Percentiles rank a stretch among this genome's conserved stretches.
Conservation (phyloP, 1,140 invertebrate genomes). For the Drosophila tsacasi region DNA sequence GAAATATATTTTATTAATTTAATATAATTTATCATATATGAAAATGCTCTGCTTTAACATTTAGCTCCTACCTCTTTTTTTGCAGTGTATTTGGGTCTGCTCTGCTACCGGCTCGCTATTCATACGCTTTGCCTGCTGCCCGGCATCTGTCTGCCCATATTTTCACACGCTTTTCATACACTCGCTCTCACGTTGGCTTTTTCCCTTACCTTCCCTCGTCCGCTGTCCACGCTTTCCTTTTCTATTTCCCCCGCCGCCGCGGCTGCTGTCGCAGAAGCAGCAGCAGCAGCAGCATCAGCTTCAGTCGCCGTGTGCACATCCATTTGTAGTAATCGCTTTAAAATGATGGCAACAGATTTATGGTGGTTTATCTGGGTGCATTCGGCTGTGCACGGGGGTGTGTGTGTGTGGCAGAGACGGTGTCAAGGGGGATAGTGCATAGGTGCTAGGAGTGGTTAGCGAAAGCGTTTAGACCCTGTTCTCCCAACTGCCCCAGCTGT, state of each 20-base stretch:
- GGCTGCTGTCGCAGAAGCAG: too few relatives aligned
- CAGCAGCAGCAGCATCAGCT: constrained; percentile 28
- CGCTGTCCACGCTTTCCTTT: neutral
- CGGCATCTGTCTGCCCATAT: constrained; percentile 39
- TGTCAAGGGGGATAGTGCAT: constrained; percentile 21
- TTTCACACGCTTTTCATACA: constrained; percentile 69
- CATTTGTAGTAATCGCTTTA: constrained; percentile 84
- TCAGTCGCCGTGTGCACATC: constrained; percentile 75
- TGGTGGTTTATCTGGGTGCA: constrained; percentile 83
- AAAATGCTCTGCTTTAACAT: neutral
- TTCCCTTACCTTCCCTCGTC: neutral
- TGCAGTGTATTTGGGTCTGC: neutral
- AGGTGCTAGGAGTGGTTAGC: constrained; percentile 44
- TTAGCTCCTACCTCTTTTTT: neutral
- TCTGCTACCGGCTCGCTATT: constrained; percentile 57
- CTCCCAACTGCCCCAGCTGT: neutral
- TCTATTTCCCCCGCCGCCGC: constrained; percentile 37
- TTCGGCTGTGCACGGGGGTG: constrained; percentile 41
- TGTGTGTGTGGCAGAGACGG: constrained; percentile 27
- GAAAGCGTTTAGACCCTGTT: constrained; percentile 50
- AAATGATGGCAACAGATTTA: constrained; percentile 84
- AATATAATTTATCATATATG: neutral
- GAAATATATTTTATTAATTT: neutral
- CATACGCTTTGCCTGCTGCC: constrained; percentile 61
- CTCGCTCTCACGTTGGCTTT: constrained; percentile 46